A percentile compares a stretch with the other conserved stretches of the same genome.
Conservation (phyloP, 1,140 invertebrate species). For the Halotydeus destructor region DNA sequence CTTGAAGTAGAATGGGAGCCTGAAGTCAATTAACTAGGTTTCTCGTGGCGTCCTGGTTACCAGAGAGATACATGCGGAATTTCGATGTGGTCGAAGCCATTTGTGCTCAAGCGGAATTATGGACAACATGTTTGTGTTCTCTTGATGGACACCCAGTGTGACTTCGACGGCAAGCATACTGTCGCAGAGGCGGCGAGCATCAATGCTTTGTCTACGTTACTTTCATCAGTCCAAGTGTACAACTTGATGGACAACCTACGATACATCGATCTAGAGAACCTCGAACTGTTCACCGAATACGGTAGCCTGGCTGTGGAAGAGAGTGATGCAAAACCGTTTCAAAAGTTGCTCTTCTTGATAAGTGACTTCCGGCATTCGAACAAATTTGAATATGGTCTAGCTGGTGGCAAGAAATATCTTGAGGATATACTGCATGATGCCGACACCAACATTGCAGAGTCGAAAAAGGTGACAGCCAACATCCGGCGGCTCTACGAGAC, state of each 20-base stretch:
- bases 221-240: constrained; percentile 32
- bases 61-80: constrained; percentile 87
- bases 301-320: constrained; percentile 78
- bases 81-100: constrained; percentile 83
- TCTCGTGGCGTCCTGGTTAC: constrained; percentile 84
- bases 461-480: constrained; percentile 75
- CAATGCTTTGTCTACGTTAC: constrained; percentile 47
- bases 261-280: constrained; percentile 28
- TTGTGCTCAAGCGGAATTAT: no score
- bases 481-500: constrained; percentile 85
- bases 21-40: no score
- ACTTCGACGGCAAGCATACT: constrained; percentile 89
- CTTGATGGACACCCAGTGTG: constrained; percentile 88
- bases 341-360: constrained; percentile 82
- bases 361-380: constrained; percentile 98
- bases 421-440: constrained; percentile 56
- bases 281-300: constrained; percentile 69
- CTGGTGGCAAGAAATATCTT: constrained; percentile 68
- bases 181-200: constrained; percentile 89
- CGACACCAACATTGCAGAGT: constrained; percentile 76
- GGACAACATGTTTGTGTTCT: constrained; percentile 43
- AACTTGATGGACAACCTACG: constrained; percentile 32
- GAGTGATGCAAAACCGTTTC: constrained; percentile 43
- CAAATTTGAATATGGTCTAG: constrained; percentile 72
- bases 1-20: background rate